Base-by-base conservation (phyloP, 2,888 invertebrate species). In the Drosophila greeni region DNA sequence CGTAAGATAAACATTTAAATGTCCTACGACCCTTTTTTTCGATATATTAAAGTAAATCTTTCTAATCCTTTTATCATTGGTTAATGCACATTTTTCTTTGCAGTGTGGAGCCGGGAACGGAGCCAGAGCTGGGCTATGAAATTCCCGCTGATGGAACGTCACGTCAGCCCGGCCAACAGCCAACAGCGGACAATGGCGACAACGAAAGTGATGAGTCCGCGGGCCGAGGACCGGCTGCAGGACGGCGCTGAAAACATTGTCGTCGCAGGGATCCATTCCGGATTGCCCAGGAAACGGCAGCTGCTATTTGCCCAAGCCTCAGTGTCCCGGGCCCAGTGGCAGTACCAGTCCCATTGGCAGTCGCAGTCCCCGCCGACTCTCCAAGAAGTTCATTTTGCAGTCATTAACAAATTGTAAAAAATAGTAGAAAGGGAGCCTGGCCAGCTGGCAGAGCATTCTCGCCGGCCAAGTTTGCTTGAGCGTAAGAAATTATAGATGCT, bases 361-460 rank as follows among this genome's bases (percentile, higher is more conserved):
- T 23, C 14, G 11, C 33, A 2, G 55, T 24, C 14, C 24, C 56
- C n/a, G n/a, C 20, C n/a, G 34, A 20, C 49, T 16, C 49, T 16
- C 14, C 65, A 48, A 67, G 74, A 76, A 82, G 82, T 82, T 82
- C 82, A 79, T 79, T 83, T 72, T 72, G 77, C 66, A 74, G 84
- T 82, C 83, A 82, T 82, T 82, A 82, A 79, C 79, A 77, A 81
- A 83, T 81, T 81, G 82, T 81, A 72, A 75, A 83, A 47, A 26
- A 34, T 9, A 34, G n/a, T 11, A 16, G n/a, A 20, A 20, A 3
- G 18, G 33, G 20, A 18, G 39, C 45, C 29, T 45, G 29, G 39
- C 29, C 59, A 48, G 58, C 51, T 58, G 58, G 36, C 53, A 60
- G 59, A 66, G 71, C 73, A 71, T 68, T 79, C 43, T 53, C 42